phyloP scores from a whole-genome alignment of 2,888 invertebrate genomes.

The Coleophora deauratella region DNA sequence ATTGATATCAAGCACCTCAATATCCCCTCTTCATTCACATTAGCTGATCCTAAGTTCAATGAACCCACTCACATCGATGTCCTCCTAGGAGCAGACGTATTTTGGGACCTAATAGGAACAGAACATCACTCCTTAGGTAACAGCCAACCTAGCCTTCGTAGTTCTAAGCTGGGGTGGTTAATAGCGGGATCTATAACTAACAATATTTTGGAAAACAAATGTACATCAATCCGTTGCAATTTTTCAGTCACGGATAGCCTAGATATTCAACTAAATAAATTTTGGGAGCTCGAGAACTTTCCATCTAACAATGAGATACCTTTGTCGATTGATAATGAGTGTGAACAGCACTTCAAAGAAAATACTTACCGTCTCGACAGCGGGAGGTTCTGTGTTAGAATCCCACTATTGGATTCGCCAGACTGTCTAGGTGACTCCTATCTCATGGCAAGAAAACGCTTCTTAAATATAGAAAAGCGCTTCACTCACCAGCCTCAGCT shows the following conservation, averaged over 20 bases:
- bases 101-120: conserved; percentile 11
- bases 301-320: not conserved
- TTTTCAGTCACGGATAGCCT: not conserved
- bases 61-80: conserved; percentile 12
- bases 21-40: not conserved
- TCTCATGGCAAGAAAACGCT: not conserved
- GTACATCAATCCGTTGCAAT: not conserved
- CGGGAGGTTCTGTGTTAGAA: not conserved
- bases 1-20: not conserved
- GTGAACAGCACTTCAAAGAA: not conserved
- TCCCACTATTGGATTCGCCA: not conserved
- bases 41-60: conserved; percentile 7
- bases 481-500: not conserved
- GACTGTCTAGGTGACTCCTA: not conserved
- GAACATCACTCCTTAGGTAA: conserved; percentile 8
- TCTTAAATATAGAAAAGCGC: not conserved
- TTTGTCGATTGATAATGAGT: too few species aligned
- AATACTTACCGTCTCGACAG: not conserved
- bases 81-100: conserved; percentile 15
- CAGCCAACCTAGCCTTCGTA: not conserved
- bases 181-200: not conserved
- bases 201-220: not conserved
- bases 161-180: not conserved
- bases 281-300: not conserved
- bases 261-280: not conserved